A percentile compares a stretch with the other conserved stretches of the same genome.
Evolutionary conservation across 2,888 invertebrate genomes (phyloP).

Genomic region (Idaea dimidiata): DNA sequence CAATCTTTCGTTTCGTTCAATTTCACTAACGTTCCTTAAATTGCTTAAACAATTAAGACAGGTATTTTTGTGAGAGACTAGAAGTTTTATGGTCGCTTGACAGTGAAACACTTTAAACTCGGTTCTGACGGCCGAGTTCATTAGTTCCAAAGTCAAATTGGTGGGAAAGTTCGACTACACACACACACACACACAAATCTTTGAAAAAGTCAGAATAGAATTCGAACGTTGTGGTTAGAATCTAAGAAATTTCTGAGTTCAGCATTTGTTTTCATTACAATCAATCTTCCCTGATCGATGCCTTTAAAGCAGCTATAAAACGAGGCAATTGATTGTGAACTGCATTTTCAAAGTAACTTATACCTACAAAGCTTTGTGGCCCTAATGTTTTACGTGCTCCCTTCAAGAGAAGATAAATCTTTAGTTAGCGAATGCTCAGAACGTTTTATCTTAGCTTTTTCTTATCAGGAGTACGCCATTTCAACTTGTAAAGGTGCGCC

Average conservation of each 20-base stretch:
- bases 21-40: no score
- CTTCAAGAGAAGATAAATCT: constrained; percentile 31
- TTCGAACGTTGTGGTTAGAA: no score
- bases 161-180: no score
- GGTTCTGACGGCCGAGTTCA: no score
- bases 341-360: constrained; percentile 3
- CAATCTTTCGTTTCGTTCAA: no score
- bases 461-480: constrained; percentile 53
- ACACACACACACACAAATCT: no score
- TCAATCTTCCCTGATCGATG: neutral
- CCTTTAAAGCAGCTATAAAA: constrained; percentile 3
- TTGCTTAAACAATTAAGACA: no score
- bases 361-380: constrained; percentile 13
- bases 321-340: constrained; percentile 13
- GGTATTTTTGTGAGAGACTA: no score
- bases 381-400: constrained; percentile 21
- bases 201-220: no score
- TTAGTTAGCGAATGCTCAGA: constrained; percentile 45
- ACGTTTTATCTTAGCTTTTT: constrained; percentile 52
- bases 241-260: neutral
- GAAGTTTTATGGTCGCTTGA: no score
- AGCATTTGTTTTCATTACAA: constrained; percentile 2
- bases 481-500: constrained; percentile 37
- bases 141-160: no score
- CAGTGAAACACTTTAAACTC: no score